Evolutionary conservation across 2,113 vertebrate genomes (phyloP).

Genomic region (Epinephelus fuscoguttatus): DNA sequence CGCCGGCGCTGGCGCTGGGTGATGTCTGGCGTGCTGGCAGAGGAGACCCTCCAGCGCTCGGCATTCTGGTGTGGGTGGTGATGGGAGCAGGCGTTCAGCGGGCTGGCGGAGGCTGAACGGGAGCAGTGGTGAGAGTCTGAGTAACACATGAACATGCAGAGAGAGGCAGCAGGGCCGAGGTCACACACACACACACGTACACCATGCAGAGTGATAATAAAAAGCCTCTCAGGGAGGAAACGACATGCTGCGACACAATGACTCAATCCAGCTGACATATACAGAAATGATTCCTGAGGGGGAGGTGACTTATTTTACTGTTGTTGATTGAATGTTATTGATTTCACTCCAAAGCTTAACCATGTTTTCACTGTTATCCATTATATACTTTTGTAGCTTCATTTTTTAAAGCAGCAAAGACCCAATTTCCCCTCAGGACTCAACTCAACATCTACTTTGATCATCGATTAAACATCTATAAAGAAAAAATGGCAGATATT

Average conservation of each 20-base stretch:
- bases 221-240: neutral
- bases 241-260: neutral
- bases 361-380: neutral
- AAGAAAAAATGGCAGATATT: neutral
- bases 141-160: constrained; percentile 49
- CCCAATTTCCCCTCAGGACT: neutral
- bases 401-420: neutral
- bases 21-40: constrained; percentile 89
- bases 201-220: constrained; percentile 40
- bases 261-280: neutral
- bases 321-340: neutral
- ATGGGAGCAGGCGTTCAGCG: constrained; percentile 87
- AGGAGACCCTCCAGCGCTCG: constrained; percentile 85
- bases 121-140: constrained; percentile 90
- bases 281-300: neutral
- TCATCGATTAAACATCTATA: neutral
- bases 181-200: constrained; percentile 31
- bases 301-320: neutral
- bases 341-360: neutral
- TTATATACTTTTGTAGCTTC: neutral
- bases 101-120: constrained; percentile 92
- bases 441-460: neutral
- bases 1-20: constrained; percentile 83
- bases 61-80: constrained; percentile 87
- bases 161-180: constrained; percentile 34